Conservation (phyloP, 2,113 vertebrate species). For the Rhea pennata region DNA sequence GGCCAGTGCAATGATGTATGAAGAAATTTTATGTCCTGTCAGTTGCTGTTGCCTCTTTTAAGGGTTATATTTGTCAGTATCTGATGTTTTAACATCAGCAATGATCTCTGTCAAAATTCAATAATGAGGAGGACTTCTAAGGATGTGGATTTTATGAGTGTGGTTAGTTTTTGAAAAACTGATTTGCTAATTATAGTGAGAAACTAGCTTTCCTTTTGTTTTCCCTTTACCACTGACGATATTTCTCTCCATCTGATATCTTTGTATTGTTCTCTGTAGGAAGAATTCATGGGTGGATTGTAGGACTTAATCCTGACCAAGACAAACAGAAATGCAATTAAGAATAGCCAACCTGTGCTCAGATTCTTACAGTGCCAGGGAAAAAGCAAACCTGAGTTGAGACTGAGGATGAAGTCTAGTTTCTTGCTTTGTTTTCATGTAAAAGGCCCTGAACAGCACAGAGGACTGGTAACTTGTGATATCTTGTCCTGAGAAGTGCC, state of each 20-base stretch:
- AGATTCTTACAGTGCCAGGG: not conserved
- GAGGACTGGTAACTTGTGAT: not conserved
- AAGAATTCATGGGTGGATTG: not conserved
- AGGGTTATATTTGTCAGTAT: not conserved
- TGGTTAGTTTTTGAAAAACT: not conserved
- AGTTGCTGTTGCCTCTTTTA: not conserved
- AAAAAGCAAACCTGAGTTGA: not conserved
- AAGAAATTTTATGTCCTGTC: accelerated
- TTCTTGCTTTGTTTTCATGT: not conserved
- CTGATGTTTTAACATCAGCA: not conserved
- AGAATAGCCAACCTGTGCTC: not conserved
- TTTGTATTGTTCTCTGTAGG: not conserved
- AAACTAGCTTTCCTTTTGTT: not conserved
- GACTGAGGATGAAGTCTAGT: not conserved
- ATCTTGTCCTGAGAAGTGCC: not conserved
- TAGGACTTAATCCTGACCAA: not conserved
- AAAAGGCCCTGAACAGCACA: not conserved
- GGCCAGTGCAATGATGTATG: not conserved
- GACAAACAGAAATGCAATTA: not conserved
- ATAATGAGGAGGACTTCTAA: not conserved
- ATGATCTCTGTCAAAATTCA: not conserved
- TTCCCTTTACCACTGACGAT: not conserved
- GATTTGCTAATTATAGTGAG: not conserved
- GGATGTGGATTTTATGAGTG: not conserved
- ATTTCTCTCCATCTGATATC: not conserved